Evolutionary conservation across 2,888 invertebrate species (phyloP).

Genomic region (Urechis unicinctus): DNA sequence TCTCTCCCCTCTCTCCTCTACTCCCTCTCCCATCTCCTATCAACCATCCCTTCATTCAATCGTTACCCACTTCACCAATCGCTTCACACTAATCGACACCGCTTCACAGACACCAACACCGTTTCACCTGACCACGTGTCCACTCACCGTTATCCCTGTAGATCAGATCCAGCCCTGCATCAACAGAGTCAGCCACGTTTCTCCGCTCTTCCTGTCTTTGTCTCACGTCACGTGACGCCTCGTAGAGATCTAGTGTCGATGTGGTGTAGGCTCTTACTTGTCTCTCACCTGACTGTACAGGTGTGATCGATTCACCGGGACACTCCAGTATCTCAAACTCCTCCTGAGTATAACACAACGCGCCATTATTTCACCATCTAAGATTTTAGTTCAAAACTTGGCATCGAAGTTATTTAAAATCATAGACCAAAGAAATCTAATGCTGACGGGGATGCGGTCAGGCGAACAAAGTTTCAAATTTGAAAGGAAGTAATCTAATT

Average conservation of each 20-base stretch:
- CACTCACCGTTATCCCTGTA: constrained; percentile 2
- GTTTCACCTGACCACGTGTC: too few relatives aligned
- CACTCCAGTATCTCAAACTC: not conserved
- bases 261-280: not conserved
- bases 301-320: not conserved
- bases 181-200: not conserved
- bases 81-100: too few relatives aligned
- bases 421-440: too few relatives aligned
- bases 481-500: too few relatives aligned
- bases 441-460: too few relatives aligned
- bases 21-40: too few relatives aligned
- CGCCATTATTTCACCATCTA: too few relatives aligned
- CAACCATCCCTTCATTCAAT: too few relatives aligned
- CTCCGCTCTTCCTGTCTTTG: not conserved
- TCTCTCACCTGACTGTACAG: not conserved
- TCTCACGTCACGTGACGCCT: not conserved
- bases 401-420: not conserved
- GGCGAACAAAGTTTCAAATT: too few relatives aligned
- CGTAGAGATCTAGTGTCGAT: constrained; percentile 3
- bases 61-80: too few relatives aligned
- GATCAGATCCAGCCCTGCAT: constrained; percentile 3
- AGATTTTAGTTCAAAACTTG: not conserved
- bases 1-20: too few relatives aligned
- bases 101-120: too few relatives aligned
- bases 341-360: constrained; percentile 5